Evolutionary conservation across 92 coral and sea anemone species (phyloP).

Genomic region (Metridium senile): DNA sequence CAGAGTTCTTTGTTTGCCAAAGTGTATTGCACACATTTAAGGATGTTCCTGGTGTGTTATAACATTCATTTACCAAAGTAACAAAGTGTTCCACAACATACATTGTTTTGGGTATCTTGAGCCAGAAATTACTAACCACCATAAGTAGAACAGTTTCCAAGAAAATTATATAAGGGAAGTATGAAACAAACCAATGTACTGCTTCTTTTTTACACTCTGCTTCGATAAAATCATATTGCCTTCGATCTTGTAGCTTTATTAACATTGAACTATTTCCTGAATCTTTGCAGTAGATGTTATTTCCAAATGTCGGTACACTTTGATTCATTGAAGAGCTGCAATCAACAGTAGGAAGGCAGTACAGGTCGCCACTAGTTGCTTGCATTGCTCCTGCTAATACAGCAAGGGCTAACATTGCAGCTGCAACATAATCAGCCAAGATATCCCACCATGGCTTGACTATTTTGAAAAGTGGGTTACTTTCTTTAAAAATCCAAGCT

Average conservation of each 20-base stretch:
- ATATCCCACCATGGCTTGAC: slow-evolving; percentile 61
- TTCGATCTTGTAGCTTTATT: slow-evolving; percentile 39
- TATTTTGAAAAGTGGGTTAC: slow-evolving; percentile 27
- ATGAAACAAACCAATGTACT: slow-evolving; percentile 43
- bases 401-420: slow-evolving; percentile 23
- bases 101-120: slow-evolving; percentile 45
- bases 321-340: slow-evolving; percentile 17
- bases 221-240: slow-evolving; percentile 61
- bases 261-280: neutral
- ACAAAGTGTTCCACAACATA: slow-evolving; percentile 45
- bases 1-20: slow-evolving; percentile 20
- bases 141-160: slow-evolving; percentile 38
- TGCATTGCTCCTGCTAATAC: slow-evolving; percentile 46
- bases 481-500: slow-evolving; percentile 25
- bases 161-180: slow-evolving; percentile 44
- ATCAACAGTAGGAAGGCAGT: slow-evolving; percentile 52
- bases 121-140: slow-evolving; percentile 56
- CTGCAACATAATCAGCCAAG: slow-evolving; percentile 47
- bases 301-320: neutral
- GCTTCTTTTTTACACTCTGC: slow-evolving; percentile 49
- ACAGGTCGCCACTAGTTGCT: slow-evolving; percentile 28
- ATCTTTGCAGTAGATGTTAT: neutral
- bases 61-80: slow-evolving; percentile 50
- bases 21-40: slow-evolving; percentile 36
- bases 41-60: slow-evolving; percentile 36